phyloP scores from a whole-genome alignment of 2,113 vertebrate genomes.

The Brachyhypopomus occidentalis region DNA sequence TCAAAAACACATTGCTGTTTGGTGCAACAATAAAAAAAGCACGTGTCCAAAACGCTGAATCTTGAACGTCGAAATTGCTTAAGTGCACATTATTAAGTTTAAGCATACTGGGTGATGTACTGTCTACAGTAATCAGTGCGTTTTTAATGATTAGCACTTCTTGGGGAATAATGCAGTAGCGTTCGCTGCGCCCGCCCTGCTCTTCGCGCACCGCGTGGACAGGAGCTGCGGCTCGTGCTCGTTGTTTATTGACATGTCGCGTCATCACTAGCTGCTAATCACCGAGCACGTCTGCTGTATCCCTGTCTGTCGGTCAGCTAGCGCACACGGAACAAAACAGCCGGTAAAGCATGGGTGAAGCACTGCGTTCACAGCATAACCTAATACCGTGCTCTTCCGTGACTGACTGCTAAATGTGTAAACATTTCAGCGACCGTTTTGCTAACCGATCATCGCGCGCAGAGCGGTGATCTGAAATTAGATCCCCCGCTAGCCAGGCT shows the following conservation, averaged over 20 bases:
- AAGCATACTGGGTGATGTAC: too few species aligned
- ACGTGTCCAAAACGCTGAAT: too few species aligned
- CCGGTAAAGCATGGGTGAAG: neutral
- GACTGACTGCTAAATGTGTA: neutral
- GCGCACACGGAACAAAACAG: neutral
- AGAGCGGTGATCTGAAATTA: neutral
- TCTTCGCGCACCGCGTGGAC: neutral
- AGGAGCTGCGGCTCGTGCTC: neutral
- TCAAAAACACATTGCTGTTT: too few species aligned
- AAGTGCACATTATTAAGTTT: too few species aligned
- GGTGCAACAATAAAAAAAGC: too few species aligned
- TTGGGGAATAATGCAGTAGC: too few species aligned
- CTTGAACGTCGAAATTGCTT: too few species aligned
- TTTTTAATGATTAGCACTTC: too few species aligned
- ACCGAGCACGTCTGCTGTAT: slow-evolving; percentile 39
- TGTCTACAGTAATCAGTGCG: too few species aligned
- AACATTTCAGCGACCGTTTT: neutral
- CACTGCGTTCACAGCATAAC: neutral
- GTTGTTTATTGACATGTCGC: slow-evolving; percentile 63
- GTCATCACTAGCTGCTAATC: slow-evolving; percentile 63
- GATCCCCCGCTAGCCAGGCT: neutral
- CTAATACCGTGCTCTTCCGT: too few species aligned
- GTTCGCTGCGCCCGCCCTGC: too few species aligned
- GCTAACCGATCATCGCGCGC: neutral
- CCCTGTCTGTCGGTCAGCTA: neutral